Percentiles rank a stretch among this genome's conserved stretches.
phyloP scores from a whole-genome alignment of 2,888 invertebrate species.

The Hipparchia semele region DNA sequence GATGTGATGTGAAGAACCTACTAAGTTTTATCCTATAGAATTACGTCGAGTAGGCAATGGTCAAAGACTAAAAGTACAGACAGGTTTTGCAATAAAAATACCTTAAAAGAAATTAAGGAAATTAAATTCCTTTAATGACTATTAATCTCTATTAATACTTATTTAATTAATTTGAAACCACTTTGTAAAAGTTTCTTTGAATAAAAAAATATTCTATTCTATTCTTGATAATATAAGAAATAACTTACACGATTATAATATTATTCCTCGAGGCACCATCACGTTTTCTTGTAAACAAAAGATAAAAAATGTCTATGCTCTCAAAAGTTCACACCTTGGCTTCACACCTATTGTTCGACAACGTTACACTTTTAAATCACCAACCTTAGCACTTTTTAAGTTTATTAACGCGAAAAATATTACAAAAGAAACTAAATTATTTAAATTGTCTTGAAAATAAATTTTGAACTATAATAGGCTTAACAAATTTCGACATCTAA shows the following conservation, averaged over 20 bases:
- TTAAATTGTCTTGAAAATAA: neutral
- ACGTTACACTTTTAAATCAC: constrained; percentile 35
- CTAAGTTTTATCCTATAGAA: too few species aligned
- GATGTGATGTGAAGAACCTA: too few species aligned
- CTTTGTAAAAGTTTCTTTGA: too few species aligned
- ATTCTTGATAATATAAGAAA: neutral
- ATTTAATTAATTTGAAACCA: too few species aligned
- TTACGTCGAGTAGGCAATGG: too few species aligned
- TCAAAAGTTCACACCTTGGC: constrained; percentile 40
- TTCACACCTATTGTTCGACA: constrained; percentile 42
- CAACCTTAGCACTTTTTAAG: neutral
- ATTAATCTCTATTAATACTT: too few species aligned
- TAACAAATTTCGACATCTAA: neutral
- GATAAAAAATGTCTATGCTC: constrained; percentile 32
- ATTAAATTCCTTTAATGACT: too few species aligned
- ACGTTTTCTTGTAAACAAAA: constrained; percentile 9
- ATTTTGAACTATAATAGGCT: neutral
- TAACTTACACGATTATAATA: neutral
- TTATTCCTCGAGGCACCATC: neutral
- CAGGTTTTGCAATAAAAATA: too few species aligned
- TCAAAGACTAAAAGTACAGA: too few species aligned
- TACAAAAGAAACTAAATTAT: neutral
- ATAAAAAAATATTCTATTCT: too few species aligned
- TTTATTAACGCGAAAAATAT: neutral
- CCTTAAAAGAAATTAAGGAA: too few species aligned